Base-by-base conservation (phyloP, 2,888 invertebrate genomes). In the Hyalella azteca region DNA sequence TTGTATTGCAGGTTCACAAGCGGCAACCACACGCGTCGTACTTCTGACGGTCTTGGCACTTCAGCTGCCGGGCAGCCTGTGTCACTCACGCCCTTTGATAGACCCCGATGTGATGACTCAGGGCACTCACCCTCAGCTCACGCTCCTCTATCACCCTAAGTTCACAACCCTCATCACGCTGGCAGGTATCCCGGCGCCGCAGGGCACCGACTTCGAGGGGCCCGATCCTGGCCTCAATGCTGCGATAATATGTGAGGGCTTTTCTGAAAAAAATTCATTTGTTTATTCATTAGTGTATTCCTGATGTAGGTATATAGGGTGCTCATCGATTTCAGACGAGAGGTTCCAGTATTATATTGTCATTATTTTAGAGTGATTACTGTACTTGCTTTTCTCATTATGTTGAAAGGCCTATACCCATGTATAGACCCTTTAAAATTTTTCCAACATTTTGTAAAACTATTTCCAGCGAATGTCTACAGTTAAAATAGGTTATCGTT, bases 221-320 rank as follows among this genome's bases (percentile, higher is more conserved):
- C 83, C 83, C 7, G 82, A 84, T 41, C 84, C 84, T 15, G 84
- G 82, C 13, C 81, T 84, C n/a, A 84, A 82, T 36, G 82, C 84
- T 4, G 78, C 77, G 29, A 84, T 84, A 26, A 84, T 84, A n/a
- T 78, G 84, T 84, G 41, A 80, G 83, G 78, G n/a, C n/a, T n/a
- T n/a, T n/a, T n/a, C n/a, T n/a, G n/a, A n/a, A n/a, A n/a, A n/a
- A n/a, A n/a, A n/a, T n/a, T n/a, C n/a, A n/a, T n/a, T n/a, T n/a
- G n/a, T n/a, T n/a, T n/a, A n/a, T n/a, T n/a, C n/a, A n/a, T n/a
- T n/a, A n/a, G n/a, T n/a, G n/a, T n/a, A n/a, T n/a, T n/a, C n/a
- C n/a, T n/a, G n/a, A n/a, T n/a, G n/a, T n/a, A n/a, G n/a, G n/a
- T n/a, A n/a, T n/a, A n/a, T n/a, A n/a, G n/a, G n/a, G n/a, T n/a